Base-by-base conservation (phyloP, 30 jellyfish, hydroid and myxozoan species). In the Rhopilema esculentum region DNA sequence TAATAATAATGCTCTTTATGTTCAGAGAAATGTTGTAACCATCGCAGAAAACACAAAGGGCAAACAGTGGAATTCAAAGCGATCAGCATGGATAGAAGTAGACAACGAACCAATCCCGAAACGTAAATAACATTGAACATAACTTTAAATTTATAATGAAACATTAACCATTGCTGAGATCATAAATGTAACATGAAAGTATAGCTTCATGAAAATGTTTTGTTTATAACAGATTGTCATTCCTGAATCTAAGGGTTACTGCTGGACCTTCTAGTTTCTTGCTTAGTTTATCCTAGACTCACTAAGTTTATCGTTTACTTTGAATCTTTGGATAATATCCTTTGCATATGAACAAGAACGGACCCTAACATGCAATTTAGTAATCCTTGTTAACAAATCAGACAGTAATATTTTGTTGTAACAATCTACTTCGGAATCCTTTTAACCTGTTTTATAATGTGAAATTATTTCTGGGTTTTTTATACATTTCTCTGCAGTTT, bases 51-150 rank as follows among this genome's bases (percentile, higher is more conserved):
- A n/a, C n/a, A n/a, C n/a, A n/a, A n/a, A n/a, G n/a, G n/a, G n/a
- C n/a, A n/a, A 25, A 29, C 72, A 90, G 92, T 1, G 67, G 67
- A 31, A 83, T 75, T n/a, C 6, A 77, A 66, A 88, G 92, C 1
- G 23, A 89, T 7, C 40, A 52, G 21, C 90, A 84, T 79, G 31
- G 27, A 27, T 20, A 21, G 40, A 49, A 21, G 40, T 24, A n/a
- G n/a, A n/a, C n/a, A n/a, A n/a, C n/a, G n/a, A n/a, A n/a, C n/a
- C n/a, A n/a, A n/a, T n/a, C n/a, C n/a, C n/a, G n/a, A n/a, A n/a
- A n/a, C n/a, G n/a, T n/a, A n/a, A n/a, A n/a, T n/a, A n/a, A n/a
- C n/a, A n/a, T n/a, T n/a, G n/a, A n/a, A n/a, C n/a, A n/a, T n/a
- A n/a, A n/a, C n/a, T n/a, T n/a, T n/a, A n/a, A n/a, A n/a, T n/a